A percentile compares a stretch with the other conserved stretches of the same genome.
These are phyloP conservation scores for Antrozous pallidus DNA, from an alignment of 2,797 vertebrate species.

Conservation along the genomic window DNA sequence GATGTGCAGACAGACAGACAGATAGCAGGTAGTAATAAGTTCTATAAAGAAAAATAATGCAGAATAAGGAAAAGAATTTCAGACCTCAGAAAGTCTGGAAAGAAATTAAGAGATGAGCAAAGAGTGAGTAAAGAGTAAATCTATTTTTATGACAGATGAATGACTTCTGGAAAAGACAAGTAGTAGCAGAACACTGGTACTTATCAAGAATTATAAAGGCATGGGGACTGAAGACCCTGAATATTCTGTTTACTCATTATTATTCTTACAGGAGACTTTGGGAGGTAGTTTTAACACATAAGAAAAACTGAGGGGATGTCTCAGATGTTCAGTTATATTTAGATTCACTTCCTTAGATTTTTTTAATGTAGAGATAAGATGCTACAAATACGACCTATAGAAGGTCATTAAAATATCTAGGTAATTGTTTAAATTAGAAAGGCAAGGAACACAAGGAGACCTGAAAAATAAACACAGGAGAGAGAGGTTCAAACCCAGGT, in stretches of 20 bases:
- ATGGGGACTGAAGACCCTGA: neutral
- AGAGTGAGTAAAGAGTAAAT: neutral
- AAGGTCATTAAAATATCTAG: neutral
- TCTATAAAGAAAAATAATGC: neutral
- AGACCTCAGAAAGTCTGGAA: neutral
- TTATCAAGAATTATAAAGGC: neutral
- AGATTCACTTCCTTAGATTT: neutral
- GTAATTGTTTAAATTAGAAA: neutral
- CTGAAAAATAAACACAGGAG: neutral
- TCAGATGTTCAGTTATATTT: neutral
- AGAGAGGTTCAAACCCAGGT: neutral
- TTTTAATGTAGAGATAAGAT: neutral
- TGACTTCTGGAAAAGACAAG: neutral
- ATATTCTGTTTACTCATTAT: neutral
- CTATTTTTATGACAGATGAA: neutral
- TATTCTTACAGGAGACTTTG: neutral
- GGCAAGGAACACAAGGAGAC: neutral
- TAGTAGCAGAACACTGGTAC: neutral
- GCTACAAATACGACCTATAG: neutral
- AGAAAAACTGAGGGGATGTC: neutral
- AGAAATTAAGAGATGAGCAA: neutral
- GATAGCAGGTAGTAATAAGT: neutral
- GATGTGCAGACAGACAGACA: neutral
- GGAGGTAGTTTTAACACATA: neutral
- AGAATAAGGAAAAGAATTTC: slow-evolving; percentile 18